Evolutionary conservation across 2,888 invertebrate species (phyloP), one percentile per base, ranked within the genome.

Genomic region (Luperina testacea): DNA sequence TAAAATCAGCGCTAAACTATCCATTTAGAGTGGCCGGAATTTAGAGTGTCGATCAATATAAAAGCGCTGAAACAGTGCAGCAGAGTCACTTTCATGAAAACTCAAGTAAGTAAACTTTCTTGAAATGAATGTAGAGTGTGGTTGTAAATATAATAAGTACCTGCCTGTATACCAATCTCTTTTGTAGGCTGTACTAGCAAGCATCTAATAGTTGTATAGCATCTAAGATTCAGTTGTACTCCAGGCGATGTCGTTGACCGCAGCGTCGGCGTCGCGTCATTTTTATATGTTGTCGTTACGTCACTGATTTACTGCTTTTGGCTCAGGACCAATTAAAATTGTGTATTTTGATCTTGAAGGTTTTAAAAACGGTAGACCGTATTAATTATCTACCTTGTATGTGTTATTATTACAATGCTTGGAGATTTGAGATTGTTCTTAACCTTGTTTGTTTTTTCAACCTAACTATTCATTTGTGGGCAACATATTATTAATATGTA

Each of bases 191-290:
- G 70, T 81, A 75, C 64, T 74, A 53, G n/a, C 32, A 38, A 53
- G n/a, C 32, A 38, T 67, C 72, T 53, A 74, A 72, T 71, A 77
- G 63, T 68, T 68, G 57, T 83, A 74, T 13, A 51, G 27, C 9
- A 32, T 82, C 53, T 57, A 48, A 83, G 38, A 70, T 51, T 32
- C 65, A 70, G 57, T 73, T 68, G 73, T 78, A 64, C 53, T 86
- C 74, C 73, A 75, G 48, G 69, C 71, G 51, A 75, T 65, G 89
- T 88, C 88, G 79, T 71, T 89, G 89, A 89, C 88, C 89, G 86
- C 48, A 63, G 67, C 63, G 71, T 74, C 51, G 38, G 59, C 65
- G 74, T 72, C 83, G 64, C 72, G 75, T 81, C 76, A 84, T 80
- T 81, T 85, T 82, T 78, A 65, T 75, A 72, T 64, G 73, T 85